These are phyloP conservation scores for Tuberolachnus salignus DNA, from an alignment of 2,888 invertebrate genomes.

Conservation along the genomic window DNA sequence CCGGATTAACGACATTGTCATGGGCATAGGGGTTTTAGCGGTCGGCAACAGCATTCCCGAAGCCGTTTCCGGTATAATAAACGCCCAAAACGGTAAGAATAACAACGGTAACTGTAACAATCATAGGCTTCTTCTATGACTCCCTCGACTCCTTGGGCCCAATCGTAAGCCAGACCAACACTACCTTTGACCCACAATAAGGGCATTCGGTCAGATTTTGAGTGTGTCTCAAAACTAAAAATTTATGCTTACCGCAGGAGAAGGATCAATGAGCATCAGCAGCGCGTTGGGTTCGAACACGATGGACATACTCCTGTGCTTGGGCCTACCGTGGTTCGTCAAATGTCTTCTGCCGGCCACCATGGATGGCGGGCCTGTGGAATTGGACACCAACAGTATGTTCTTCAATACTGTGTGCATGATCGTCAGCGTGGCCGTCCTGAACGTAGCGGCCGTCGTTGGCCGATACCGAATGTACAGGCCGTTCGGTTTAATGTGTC, in stretches of 20 bases:
- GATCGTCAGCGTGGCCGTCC: slow-evolving; percentile 73
- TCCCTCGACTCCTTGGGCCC: too few species aligned
- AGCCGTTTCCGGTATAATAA: slow-evolving; percentile 80
- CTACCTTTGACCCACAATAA: too few species aligned
- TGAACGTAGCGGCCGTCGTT: slow-evolving; percentile 72
- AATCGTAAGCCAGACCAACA: too few species aligned
- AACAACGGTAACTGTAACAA: not conserved
- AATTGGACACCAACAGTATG: slow-evolving; percentile 78
- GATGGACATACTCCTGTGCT: slow-evolving; percentile 79
- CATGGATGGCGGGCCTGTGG: slow-evolving; percentile 65
- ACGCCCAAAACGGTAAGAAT: slow-evolving; percentile 78
- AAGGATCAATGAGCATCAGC: slow-evolving; percentile 84
- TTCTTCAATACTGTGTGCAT: slow-evolving; percentile 82
- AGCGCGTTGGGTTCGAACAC: slow-evolving; percentile 87
- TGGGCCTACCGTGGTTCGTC: slow-evolving; percentile 85
- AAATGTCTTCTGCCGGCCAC: slow-evolving; percentile 66
- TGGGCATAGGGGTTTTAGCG: slow-evolving; percentile 89
- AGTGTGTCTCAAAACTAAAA: not conserved
- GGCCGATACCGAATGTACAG: slow-evolving; percentile 75
- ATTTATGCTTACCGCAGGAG: slow-evolving; percentile 69
- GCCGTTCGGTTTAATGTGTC: slow-evolving; percentile 71
- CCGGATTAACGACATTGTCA: slow-evolving; percentile 81
- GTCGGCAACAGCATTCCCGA: slow-evolving; percentile 90
- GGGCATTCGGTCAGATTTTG: not conserved
- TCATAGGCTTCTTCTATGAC: too few species aligned